Evolutionary conservation across 2,888 invertebrate species (phyloP).

Genomic region (Leptinotarsa rubiginosa): DNA sequence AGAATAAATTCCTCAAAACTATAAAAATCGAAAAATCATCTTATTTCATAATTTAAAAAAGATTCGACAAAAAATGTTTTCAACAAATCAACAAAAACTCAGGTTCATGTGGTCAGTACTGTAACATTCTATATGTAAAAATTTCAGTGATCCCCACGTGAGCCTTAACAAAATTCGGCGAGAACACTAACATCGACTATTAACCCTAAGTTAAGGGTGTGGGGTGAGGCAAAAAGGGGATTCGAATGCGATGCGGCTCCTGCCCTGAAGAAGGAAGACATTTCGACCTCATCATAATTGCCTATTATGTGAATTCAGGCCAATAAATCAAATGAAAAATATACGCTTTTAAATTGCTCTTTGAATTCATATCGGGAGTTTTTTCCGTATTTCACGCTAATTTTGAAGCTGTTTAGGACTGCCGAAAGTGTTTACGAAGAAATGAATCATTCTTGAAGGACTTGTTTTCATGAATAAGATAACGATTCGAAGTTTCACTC

Average conservation of each 20-base stretch:
- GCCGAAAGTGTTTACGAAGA: conserved; percentile 24
- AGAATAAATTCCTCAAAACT: too few species aligned
- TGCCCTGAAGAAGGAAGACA: conserved; percentile 41
- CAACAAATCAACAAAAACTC: background rate
- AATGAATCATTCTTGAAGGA: conserved; percentile 20
- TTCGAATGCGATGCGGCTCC: conserved; percentile 36
- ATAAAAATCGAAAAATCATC: too few species aligned
- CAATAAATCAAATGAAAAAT: conserved; percentile 43
- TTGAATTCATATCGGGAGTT: conserved; percentile 42
- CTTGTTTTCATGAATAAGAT: background rate
- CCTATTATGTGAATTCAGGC: conserved; percentile 43
- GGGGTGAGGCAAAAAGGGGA: conserved; percentile 32
- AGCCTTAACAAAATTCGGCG: conserved; percentile 27
- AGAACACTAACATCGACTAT: conserved; percentile 29
- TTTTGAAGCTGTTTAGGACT: conserved; percentile 36
- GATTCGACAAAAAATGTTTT: too few species aligned
- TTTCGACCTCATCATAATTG: conserved; percentile 44
- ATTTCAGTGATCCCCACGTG: conserved; percentile 22
- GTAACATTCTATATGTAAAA: background rate
- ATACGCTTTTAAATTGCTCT: conserved; percentile 42
- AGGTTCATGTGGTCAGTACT: background rate
- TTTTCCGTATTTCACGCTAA: conserved; percentile 39
- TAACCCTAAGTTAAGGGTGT: conserved; percentile 30
- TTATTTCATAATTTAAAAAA: too few species aligned
- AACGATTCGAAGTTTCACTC: background rate